Base-by-base conservation (phyloP, 2,113 vertebrate genomes). In the Ancistrus triradiatus region DNA sequence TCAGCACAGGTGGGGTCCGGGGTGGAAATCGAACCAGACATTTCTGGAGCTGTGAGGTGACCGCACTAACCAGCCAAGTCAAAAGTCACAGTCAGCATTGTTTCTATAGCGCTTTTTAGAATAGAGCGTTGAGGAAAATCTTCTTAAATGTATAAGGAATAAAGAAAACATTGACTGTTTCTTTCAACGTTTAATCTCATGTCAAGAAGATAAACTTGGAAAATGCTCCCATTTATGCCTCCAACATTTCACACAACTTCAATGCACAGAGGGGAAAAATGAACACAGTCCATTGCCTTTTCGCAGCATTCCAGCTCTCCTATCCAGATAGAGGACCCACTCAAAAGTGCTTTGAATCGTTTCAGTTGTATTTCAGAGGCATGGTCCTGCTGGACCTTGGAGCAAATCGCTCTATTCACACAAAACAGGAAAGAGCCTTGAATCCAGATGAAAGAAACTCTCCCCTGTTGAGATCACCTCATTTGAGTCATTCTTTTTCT, bases 401-500 rank as follows among this genome's bases (percentile, higher is more conserved):
- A 59, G 53, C 48, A 24, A 58, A 2, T 7, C 35, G 35, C 38
- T 44, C 59, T 42, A 63, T 68, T 73, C 25, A 46, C 42, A 52
- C 38, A 56, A 62, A 15, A 17, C 8, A 60, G 43, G 40, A 14
- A 8, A 64, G 33, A 59, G 56, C 25, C 15, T 6, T 59, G 47
- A 52, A 53, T 63, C 59, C 9, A 35, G n/a, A 70, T 61, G 63
- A 72, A 72, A 67, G 43, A 21, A 46, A 15, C 13, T 2, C 25
- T 25, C 47, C 52, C 37, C 21, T 48, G 38, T 40, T 65, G 40
- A 6, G 28, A 10, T 59, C 47, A 19, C 43, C 25, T 43, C 8
- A 7, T 51, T 14, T 40, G 24, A 13, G 17, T 18, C 35, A 18
- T 8, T 3, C 19, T 24, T 19, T 50, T 22, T 50, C 10, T 38